Percentiles rank a stretch among this genome's conserved stretches.
Evolutionary conservation across 2,797 vertebrate species (phyloP).

Genomic region (Bradypodion pumilum): DNA sequence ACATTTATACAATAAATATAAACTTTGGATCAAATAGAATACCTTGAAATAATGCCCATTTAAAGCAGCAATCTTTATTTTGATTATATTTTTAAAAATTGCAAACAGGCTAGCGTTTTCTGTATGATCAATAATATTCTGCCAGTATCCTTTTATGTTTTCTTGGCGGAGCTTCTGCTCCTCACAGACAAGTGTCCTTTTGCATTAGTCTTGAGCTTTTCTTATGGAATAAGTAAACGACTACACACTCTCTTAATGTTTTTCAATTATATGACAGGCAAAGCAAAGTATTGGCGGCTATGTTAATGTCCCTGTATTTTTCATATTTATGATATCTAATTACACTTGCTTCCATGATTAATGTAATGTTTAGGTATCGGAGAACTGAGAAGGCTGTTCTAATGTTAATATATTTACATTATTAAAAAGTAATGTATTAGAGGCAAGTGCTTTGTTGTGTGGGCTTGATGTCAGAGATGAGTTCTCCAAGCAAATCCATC

Average conservation of each 20-base stretch:
- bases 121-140: neutral
- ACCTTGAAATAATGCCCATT: neutral
- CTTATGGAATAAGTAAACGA: neutral
- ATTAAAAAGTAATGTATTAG: slow-evolving; percentile 70
- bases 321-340: slow-evolving; percentile 74
- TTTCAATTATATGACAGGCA: slow-evolving; percentile 62
- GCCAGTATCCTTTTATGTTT: slow-evolving; percentile 60
- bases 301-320: slow-evolving; percentile 64
- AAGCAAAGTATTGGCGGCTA: slow-evolving; percentile 57
- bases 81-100: neutral
- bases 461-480: slow-evolving; percentile 60
- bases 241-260: slow-evolving; percentile 53
- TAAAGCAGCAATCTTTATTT: slow-evolving; percentile 45
- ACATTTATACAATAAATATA: too few species aligned
- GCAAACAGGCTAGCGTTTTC: neutral
- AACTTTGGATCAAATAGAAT: slow-evolving; percentile 50
- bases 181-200: slow-evolving; percentile 54
- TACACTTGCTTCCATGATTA: slow-evolving; percentile 63
- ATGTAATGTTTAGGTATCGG: slow-evolving; percentile 67
- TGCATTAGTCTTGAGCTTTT: slow-evolving; percentile 57
- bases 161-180: slow-evolving; percentile 45
- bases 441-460: slow-evolving; percentile 49
- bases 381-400: slow-evolving; percentile 61
- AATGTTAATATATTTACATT: slow-evolving; percentile 72
- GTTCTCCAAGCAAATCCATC: slow-evolving; percentile 69